These are phyloP conservation scores for Aurelia coerulea DNA, from an alignment of 30 jellyfish, hydroid and myxozoan genomes.

Conservation along the genomic window DNA sequence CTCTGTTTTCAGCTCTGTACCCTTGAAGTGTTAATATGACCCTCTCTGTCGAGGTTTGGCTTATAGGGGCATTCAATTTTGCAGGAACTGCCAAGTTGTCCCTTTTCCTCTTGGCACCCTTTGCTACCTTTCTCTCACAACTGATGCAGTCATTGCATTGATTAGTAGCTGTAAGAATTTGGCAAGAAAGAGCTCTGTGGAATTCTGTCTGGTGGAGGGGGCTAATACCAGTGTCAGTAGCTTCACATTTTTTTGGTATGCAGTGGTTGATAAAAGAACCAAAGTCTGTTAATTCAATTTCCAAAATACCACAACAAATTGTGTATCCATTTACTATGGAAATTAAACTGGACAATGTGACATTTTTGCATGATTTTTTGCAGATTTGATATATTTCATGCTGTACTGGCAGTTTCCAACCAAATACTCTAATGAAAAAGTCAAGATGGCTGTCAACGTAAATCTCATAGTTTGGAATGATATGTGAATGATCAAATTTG, in stretches of 20 bases:
- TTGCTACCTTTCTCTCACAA: conserved; percentile 1
- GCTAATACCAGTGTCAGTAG: neutral
- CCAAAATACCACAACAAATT: neutral
- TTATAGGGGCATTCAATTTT: conserved; percentile 32
- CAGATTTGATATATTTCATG: neutral
- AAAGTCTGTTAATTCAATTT: neutral
- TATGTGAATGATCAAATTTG: neutral
- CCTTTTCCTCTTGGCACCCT: conserved; percentile 12
- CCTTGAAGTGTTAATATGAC: conserved; percentile 41
- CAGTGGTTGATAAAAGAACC: neutral
- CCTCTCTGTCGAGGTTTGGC: neutral
- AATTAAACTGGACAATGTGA: neutral
- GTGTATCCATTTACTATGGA: neutral
- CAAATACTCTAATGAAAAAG: neutral
- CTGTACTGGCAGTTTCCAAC: neutral
- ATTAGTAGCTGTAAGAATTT: neutral
- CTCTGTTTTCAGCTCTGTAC: conserved; percentile 57
- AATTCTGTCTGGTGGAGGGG: neutral
- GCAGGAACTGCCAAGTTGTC: conserved; percentile 13
- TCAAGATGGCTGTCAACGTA: neutral
- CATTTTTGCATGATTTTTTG: neutral
- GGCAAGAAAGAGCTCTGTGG: neutral
- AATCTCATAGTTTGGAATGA: conserved; percentile 5
- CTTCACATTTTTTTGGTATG: neutral
- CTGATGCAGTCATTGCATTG: neutral